Conservation (phyloP, 2,797 vertebrate genomes). For the Sphenopsis melanotis region DNA sequence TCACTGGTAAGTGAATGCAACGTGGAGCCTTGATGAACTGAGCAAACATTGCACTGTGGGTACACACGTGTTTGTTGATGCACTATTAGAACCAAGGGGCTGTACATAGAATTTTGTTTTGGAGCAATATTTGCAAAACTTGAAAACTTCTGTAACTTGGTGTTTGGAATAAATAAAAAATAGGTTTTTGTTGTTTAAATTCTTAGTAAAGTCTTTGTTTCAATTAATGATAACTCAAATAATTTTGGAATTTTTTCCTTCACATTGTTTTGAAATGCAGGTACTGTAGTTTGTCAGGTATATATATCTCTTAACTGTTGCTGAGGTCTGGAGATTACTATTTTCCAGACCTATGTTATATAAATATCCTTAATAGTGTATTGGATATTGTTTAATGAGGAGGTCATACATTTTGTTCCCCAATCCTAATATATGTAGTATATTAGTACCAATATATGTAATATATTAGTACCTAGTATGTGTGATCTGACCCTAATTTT, state of each 20-base stretch:
- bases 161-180: slow-evolving; percentile 77
- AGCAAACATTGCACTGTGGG: slow-evolving; percentile 70
- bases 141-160: slow-evolving; percentile 72
- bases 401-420: background rate
- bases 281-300: background rate
- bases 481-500: background rate
- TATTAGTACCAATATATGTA: background rate
- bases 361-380: background rate
- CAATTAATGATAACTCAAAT: background rate
- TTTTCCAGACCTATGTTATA: background rate
- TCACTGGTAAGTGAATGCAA: slow-evolving; percentile 53
- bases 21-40: slow-evolving; percentile 55
- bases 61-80: slow-evolving; percentile 51
- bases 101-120: slow-evolving; percentile 69
- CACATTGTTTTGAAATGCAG: background rate
- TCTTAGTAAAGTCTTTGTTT: slow-evolving; percentile 49
- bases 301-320: background rate
- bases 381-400: background rate
- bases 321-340: rapidly evolving
- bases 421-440: background rate
- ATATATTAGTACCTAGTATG: rapidly evolving
- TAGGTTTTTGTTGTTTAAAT: slow-evolving; percentile 70
- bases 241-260: background rate
- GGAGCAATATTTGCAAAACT: slow-evolving; percentile 75
- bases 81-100: slow-evolving; percentile 66